These are phyloP conservation scores for Pipistrellus pygmaeus DNA, from an alignment of 2,797 vertebrate genomes.

Conservation along the genomic window DNA sequence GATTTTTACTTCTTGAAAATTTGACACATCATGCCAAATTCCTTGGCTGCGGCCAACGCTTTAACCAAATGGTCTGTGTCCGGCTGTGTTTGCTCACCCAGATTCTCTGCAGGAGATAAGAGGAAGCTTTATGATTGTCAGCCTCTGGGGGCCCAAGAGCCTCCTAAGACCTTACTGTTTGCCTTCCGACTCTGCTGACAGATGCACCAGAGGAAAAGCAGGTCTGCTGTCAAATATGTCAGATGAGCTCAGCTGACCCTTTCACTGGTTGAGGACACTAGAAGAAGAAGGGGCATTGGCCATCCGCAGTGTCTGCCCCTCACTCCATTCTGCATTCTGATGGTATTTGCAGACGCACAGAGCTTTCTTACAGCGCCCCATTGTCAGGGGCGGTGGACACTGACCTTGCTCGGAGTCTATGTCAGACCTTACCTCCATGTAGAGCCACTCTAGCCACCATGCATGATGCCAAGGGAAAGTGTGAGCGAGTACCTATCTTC, in stretches of 20 bases:
- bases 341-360: background rate
- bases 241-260: background rate
- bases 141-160: fast-evolving
- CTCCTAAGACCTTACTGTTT: background rate
- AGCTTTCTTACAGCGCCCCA: background rate
- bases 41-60: background rate
- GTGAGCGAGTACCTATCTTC: background rate
- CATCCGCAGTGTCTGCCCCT: background rate
- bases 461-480: background rate
- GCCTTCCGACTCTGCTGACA: background rate
- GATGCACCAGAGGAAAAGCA: background rate
- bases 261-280: background rate
- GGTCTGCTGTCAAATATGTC: background rate
- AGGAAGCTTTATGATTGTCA: background rate
- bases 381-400: background rate
- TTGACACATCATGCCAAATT: background rate
- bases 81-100: background rate
- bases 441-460: background rate
- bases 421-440: background rate
- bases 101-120: background rate
- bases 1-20: conserved; percentile 16
- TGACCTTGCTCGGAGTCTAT: background rate
- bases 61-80: background rate
- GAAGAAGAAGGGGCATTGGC: background rate
- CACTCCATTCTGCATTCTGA: background rate